Conservation (phyloP, 1,140 invertebrate species). For the Cepaea nemoralis region DNA sequence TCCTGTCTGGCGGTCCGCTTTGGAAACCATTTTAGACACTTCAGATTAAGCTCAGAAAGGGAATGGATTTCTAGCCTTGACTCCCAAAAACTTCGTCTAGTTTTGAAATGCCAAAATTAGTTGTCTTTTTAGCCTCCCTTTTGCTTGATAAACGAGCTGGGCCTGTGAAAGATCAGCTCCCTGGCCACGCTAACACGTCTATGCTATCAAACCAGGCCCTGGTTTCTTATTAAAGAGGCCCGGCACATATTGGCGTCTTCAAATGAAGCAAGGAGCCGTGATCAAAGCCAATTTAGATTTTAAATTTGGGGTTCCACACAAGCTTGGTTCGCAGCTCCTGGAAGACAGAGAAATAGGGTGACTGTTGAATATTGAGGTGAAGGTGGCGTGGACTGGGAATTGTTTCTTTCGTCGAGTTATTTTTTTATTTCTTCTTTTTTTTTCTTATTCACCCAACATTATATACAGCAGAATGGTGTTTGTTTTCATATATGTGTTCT, state of each 20-base stretch:
- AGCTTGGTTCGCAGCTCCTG: not conserved
- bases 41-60: not conserved
- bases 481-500: no score
- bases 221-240: conserved; percentile 20
- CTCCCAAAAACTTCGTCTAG: not conserved
- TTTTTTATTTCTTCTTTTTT: no score
- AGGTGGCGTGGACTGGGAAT: not conserved
- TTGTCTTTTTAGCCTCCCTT: not conserved
- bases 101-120: conserved; percentile 11
- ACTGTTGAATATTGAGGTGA: not conserved
- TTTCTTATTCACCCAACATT: no score
- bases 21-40: not conserved
- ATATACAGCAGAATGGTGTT: no score
- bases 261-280: conserved; percentile 24
- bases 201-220: not conserved
- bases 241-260: conserved; percentile 17
- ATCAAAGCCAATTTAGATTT: conserved; percentile 24
- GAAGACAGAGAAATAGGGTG: not conserved
- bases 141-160: conserved; percentile 16
- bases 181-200: not conserved
- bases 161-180: conserved; percentile 26
- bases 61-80: not conserved
- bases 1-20: not conserved
- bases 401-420: no score
- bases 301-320: not conserved